Evolutionary conservation across 1,140 invertebrate genomes (phyloP), one percentile per base, ranked within the genome.

Genomic region (Sycophaga agraensis): DNA sequence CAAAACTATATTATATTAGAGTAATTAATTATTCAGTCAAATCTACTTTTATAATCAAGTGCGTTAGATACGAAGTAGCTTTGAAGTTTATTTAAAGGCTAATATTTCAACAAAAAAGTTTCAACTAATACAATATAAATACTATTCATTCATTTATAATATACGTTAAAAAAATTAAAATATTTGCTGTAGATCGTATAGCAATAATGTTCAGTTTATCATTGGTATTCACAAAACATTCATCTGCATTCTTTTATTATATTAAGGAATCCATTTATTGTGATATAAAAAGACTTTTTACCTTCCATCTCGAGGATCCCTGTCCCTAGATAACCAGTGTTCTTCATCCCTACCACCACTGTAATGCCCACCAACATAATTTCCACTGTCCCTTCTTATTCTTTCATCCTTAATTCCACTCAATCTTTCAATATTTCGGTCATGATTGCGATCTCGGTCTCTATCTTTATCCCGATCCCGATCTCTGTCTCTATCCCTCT

Each of bases 321-420:
- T 74, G 16, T 80, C 77, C 53, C 77, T 71, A 0, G 67, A 26
- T 42, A 73, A 54, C 77, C 77, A 79, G 63, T 80, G 77, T 43
- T 79, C 77, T 9, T 80, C 78, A 4, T 80, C 76, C 19, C 76
- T 69, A 24, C 67, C 71, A 16, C 74, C 77, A 45, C 74, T 77
- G 21, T 79, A 78, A 60, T 79, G 77, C 6, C 75, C 75, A 17
- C 69, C 56, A 48, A 70, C 68, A 43, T 77, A 78, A 9, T 72
- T 65, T 6, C 75, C 71, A 48, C 75, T 74, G 26, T 79, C 77
- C 64, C 73, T 72, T 42, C 77, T 73, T 37, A 81, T 76, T 40
- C 77, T 74, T 2, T 78, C 78, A 54, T 81, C 77, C 46, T 79
- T 79, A 3, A 66, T 53, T 3, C 67, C 69, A 12, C 68, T 65